Base-by-base conservation (phyloP, 2,113 vertebrate species). In the Mobula hypostoma region DNA sequence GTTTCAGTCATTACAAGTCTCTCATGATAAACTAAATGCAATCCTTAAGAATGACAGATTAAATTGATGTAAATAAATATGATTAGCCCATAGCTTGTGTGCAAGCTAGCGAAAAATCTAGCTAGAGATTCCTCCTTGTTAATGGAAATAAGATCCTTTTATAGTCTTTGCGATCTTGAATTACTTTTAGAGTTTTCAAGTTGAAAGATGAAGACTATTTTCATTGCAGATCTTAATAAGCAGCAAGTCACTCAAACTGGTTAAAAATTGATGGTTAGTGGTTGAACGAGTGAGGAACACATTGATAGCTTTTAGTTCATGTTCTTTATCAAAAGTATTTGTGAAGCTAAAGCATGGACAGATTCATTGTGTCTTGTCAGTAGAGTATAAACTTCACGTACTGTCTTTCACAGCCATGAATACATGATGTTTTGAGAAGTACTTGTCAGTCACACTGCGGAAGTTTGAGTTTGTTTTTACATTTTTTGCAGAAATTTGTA, bases 201-300 rank as follows among this genome's bases (percentile, higher is more conserved):
- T 76, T 93, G 68, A 29, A 36, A 93, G 91, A 93, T 93, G 91
- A 76, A 93, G 68, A 29, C 40, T 93, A 15, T 83, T 83, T 83
- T 56, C 40, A 93, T 93, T 40, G 24, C 7, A 56, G 68, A 36
- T 70, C 27, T 36, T 70, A 91, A 70, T 36, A 61, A 93, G 21
- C 29, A 24, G 1, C 48, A 68, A 48, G 40, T 74, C 40, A 14
- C 68, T 70, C 91, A 74, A 8, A 74, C 11, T 74, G 68, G 70
- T 76, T 24, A 93, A 92, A 21, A 19, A 1, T 70, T 92, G 90
- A 40, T 68, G 19, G 19, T 24, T 8, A 70, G n/a, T 66, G 58
- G 27, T 29, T 88, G 58, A 88, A 74, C 40, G 90, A 74, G 36
- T 56, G 70, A 70, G 40, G 66, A 36, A 40, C 21, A 27, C 19